Evolutionary conservation across 2,113 vertebrate genomes (phyloP).

Genomic region (Mesembrinibis cayennensis): DNA sequence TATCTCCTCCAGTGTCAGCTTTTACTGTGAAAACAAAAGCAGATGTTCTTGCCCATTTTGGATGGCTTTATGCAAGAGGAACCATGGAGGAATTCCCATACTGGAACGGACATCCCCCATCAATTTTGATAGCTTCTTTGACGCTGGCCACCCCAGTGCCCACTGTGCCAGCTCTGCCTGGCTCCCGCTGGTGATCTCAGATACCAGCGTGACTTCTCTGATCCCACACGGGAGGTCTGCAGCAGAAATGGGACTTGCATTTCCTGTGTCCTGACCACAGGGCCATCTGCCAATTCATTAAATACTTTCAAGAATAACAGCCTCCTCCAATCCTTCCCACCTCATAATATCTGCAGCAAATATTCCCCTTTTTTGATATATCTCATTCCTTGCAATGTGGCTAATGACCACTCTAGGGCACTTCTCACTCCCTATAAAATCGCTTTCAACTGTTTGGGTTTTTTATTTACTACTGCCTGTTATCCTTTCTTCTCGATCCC

Average conservation of each 20-base stretch:
- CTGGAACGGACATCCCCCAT: not conserved
- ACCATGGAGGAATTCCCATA: not conserved
- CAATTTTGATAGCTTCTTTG: not conserved
- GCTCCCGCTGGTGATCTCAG: not conserved
- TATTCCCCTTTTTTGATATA: not conserved
- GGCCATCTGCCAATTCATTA: conserved; percentile 16
- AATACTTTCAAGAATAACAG: conserved; percentile 9
- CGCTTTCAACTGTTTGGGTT: not conserved
- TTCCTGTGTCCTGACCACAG: not conserved
- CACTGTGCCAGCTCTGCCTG: not conserved
- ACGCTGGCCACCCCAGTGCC: not conserved
- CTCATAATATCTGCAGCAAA: conserved; percentile 37
- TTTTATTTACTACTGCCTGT: not conserved
- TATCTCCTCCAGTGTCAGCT: conserved; percentile 32
- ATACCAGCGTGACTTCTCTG: not conserved
- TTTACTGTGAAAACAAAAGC: conserved; percentile 56
- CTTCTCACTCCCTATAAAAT: conserved; percentile 7
- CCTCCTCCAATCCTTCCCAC: not conserved
- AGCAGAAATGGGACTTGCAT: not conserved
- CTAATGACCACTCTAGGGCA: conserved; percentile 40
- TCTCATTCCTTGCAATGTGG: not conserved
- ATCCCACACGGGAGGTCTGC: not conserved
- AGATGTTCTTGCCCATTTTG: conserved; percentile 44
- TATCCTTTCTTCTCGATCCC: not conserved
- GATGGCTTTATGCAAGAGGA: conserved; percentile 1